Base-by-base conservation (phyloP, 1,140 invertebrate genomes). In the Cardiocondyla obscurior region DNA sequence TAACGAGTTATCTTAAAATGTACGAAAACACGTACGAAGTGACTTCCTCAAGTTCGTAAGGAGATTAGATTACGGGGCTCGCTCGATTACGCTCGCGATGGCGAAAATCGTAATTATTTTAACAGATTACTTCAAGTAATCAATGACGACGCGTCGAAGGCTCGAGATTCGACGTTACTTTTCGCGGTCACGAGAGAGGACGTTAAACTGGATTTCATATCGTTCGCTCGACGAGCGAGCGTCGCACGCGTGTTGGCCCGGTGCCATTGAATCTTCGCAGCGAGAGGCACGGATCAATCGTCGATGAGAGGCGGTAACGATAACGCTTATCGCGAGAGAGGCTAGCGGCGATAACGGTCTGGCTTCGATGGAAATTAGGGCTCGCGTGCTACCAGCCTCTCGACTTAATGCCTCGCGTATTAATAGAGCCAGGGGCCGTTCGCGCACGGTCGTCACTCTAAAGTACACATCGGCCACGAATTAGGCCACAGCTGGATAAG, bases 401-500 rank as follows among this genome's bases (percentile, higher is more conserved):
- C 42, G 65, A 76, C 64, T 74, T 39, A 81, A 85, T 85, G 81
- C 53, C 82, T 84, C 51, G 55, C 62, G 46, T 85, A 58, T 85
- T 87, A 89, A 89, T 83, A 79, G 82, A 76, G 51, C 83, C n/a
- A n/a, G 57, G 33, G 58, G 46, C n/a, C 57, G 44, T 72, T 67
- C 22, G 55, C 16, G 46, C 39, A 42, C 51, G n/a, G n/a, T 73
- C 67, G 36, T 33, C 46, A 22, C 28, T 81, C 36, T 10, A 70
- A 83, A 69, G 55, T 53, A 57, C 57, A 70, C 74, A 84, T 28
- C 79, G 53, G 51, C 79, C 83, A 89, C 79, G 83, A 89, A 89
- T 89, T 84, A 85, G 85, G 87, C 74, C 87, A 87, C 85, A 85
- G 85, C 87, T 85, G 88, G 85, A 79, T 82, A 81, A 85, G 88